These are phyloP conservation scores for Pseudachorutes palmiensis DNA, from an alignment of 1,140 invertebrate species.

Conservation along the genomic window DNA sequence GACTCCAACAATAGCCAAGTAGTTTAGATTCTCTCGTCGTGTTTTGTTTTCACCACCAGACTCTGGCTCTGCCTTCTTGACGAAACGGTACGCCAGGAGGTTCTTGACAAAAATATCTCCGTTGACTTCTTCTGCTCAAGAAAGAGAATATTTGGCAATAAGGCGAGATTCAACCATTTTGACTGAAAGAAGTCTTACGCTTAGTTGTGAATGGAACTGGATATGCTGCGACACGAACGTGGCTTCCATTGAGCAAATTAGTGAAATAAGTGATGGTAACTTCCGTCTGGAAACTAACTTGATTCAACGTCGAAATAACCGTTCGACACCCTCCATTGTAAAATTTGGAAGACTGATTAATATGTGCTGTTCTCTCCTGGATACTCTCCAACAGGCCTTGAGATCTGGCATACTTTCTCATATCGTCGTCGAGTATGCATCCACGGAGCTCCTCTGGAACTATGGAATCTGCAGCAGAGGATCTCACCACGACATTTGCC, in stretches of 20 bases:
- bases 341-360: constrained; percentile 27
- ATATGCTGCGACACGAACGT: constrained; percentile 13
- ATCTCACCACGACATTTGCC: background rate
- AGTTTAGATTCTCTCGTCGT: constrained; percentile 7
- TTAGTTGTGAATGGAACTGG: constrained; percentile 5
- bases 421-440: constrained; percentile 24
- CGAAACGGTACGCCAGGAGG: constrained; percentile 29
- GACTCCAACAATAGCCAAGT: constrained; percentile 29
- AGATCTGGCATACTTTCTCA: constrained; percentile 22
- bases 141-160: no score
- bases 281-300: constrained; percentile 10
- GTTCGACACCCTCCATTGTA: constrained; percentile 29
- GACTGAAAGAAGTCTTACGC: no score
- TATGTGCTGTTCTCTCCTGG: constrained; percentile 14
- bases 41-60: constrained; percentile 23
- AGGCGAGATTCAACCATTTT: no score
- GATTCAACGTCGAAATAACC: constrained; percentile 28
- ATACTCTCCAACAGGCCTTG: constrained; percentile 19
- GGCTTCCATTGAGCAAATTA: constrained; percentile 24
- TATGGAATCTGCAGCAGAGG: background rate
- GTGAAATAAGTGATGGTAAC: constrained; percentile 27
- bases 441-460: constrained; percentile 25
- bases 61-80: constrained; percentile 36
- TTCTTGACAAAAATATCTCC: constrained; percentile 30
- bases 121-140: constrained; percentile 16